A percentile compares a stretch with the other conserved stretches of the same genome.
phyloP scores from a whole-genome alignment of 1,140 invertebrate species.

The Reticulitermes speratus region DNA sequence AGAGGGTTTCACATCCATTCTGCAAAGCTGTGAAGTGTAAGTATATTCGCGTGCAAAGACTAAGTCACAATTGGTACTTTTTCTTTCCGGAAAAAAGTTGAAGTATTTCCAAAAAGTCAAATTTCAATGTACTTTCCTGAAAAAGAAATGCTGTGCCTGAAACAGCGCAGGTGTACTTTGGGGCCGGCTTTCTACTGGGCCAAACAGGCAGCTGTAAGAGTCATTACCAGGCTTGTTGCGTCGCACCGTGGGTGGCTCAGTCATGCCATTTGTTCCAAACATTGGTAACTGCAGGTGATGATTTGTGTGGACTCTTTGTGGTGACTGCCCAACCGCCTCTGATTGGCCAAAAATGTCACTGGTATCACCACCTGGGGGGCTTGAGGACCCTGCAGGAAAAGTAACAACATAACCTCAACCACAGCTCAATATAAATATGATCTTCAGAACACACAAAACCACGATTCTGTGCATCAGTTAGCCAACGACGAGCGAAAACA shows the following conservation, averaged over 20 bases:
- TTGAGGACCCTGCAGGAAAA: slow-evolving; percentile 57
- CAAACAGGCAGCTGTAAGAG: slow-evolving; percentile 54
- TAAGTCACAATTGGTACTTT: too few species aligned
- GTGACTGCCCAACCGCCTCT: slow-evolving; percentile 32
- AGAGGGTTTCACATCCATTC: too few species aligned
- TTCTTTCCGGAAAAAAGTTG: too few species aligned
- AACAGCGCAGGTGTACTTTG: slow-evolving; percentile 43
- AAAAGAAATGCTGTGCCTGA: too few species aligned
- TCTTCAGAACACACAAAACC: too few species aligned
- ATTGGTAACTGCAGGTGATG: slow-evolving; percentile 48
- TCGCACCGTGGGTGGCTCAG: slow-evolving; percentile 38
- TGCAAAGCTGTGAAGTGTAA: too few species aligned
- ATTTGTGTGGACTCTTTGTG: slow-evolving; percentile 43
- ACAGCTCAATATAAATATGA: too few species aligned
- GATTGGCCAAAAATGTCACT: slow-evolving; percentile 60
- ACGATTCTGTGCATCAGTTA: too few species aligned
- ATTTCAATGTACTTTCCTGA: too few species aligned
- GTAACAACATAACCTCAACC: background rate
- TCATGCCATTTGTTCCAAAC: slow-evolving; percentile 41
- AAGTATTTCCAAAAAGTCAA: too few species aligned
- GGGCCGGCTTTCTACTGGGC: slow-evolving; percentile 40
- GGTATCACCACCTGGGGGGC: slow-evolving; percentile 64
- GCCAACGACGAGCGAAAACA: too few species aligned
- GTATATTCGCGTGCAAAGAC: too few species aligned
- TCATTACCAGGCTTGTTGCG: slow-evolving; percentile 53